Evolutionary conservation across 1,140 invertebrate genomes (phyloP).

Genomic region (Aphelenchoides fujianensis): DNA sequence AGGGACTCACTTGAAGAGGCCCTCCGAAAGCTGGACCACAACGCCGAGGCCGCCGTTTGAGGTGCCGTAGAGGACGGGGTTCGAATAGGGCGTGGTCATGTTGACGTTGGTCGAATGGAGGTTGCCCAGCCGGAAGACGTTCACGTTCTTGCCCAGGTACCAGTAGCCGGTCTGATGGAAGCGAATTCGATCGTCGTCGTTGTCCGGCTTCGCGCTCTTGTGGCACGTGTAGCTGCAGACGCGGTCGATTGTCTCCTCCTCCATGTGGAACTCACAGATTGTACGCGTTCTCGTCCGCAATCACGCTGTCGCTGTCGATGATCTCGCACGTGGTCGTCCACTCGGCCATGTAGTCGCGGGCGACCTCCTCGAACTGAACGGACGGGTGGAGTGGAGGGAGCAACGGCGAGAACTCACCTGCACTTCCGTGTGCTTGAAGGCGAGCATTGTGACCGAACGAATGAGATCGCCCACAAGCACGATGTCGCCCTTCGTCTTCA

Average conservation of each 20-base stretch:
- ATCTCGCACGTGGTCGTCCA: slow-evolving; percentile 98
- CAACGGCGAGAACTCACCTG: background rate
- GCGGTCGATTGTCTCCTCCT: too few relatives aligned
- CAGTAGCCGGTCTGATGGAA: slow-evolving; percentile 87
- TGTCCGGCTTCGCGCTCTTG: slow-evolving; percentile 73
- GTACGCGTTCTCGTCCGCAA: slow-evolving; percentile 88
- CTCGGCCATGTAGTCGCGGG: slow-evolving; percentile 86
- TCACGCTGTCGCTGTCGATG: slow-evolving; percentile 91
- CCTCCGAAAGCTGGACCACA: slow-evolving; percentile 77
- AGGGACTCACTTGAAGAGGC: slow-evolving; percentile 41
- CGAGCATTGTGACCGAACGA: slow-evolving; percentile 85
- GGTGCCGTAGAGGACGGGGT: slow-evolving; percentile 83
- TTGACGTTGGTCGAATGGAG: slow-evolving; percentile 79
- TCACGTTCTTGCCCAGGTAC: slow-evolving; percentile 93
- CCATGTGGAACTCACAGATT: too few relatives aligned
- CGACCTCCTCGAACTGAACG: slow-evolving; percentile 15
- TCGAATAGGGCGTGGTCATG: slow-evolving; percentile 81
- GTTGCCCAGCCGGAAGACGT: slow-evolving; percentile 82
- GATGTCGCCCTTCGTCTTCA: slow-evolving; percentile 96
- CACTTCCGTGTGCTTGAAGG: slow-evolving; percentile 88
- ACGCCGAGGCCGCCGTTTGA: slow-evolving; percentile 85
- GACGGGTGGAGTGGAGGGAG: too few relatives aligned
- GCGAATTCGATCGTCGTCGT: slow-evolving; percentile 79
- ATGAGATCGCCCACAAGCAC: slow-evolving; percentile 94
- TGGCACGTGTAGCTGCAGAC: slow-evolving; percentile 92